phyloP scores from a whole-genome alignment of 2,797 vertebrate genomes.

The Gadopsis marmoratus region DNA sequence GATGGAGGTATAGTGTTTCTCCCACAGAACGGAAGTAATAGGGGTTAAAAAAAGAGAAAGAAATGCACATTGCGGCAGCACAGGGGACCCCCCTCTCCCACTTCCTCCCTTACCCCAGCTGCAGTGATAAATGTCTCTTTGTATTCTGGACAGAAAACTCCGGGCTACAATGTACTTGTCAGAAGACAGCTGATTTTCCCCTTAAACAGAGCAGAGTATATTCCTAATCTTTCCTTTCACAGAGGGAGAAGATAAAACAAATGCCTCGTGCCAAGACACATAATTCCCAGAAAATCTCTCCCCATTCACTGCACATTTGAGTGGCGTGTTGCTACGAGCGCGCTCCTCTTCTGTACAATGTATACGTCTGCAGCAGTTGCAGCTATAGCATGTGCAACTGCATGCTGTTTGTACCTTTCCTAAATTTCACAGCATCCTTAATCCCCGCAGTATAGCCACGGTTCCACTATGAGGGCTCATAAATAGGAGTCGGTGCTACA shows the following conservation, averaged over 20 bases:
- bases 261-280: constrained; percentile 70
- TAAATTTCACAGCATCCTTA: constrained; percentile 60
- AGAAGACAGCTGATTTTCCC: constrained; percentile 82
- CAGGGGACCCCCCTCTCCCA: constrained; percentile 52
- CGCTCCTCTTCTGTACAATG: constrained; percentile 18
- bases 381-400: constrained; percentile 43
- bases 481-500: constrained; percentile 81
- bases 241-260: constrained; percentile 73
- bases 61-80: constrained; percentile 70
- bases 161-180: constrained; percentile 84
- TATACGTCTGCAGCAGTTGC: constrained; percentile 48
- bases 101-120: constrained; percentile 79
- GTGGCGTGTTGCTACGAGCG: constrained; percentile 18
- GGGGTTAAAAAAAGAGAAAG: constrained; percentile 74
- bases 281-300: constrained; percentile 69
- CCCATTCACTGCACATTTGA: constrained; percentile 34
- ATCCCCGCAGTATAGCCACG: constrained; percentile 62
- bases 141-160: constrained; percentile 84
- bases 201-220: constrained; percentile 78
- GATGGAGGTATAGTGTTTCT: constrained; percentile 60
- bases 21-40: constrained; percentile 72
- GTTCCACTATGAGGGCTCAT: constrained; percentile 73
- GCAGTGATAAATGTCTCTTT: constrained; percentile 89
- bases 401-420: constrained; percentile 53
- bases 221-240: constrained; percentile 79